Evolutionary conservation across 2,888 invertebrate species (phyloP), one percentile per base, ranked within the genome.

Genomic region (Rutpela maculata): DNA sequence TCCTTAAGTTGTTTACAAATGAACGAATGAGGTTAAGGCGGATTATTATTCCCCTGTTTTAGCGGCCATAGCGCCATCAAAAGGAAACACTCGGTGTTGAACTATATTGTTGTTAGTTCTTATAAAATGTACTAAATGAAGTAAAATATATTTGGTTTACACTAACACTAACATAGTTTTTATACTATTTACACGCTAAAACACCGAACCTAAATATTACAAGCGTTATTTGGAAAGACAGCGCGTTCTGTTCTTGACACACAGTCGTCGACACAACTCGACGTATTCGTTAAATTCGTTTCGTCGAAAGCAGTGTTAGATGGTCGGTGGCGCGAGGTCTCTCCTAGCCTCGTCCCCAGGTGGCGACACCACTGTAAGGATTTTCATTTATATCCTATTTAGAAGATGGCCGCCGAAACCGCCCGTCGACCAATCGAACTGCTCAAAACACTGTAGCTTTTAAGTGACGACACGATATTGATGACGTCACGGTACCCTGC

Each of bases 321-420:
- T 91, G 92, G 92, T 91, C 91, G 91, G 90, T 90, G 81, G 81
- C 80, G 80, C 83, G 83, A 78, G 81, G 76, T 91, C 91, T 91
- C 91, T 75, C 79, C 91, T 92, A 92, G 92, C 92, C 93, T 92
- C 92, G 91, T 91, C 91, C 91, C 84, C 91, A 78, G 86, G 87
- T 79, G 76, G 68, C 80, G 66, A 80, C 81, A 83, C 81, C 84
- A 83, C 84, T 81, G 79, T 86, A 84, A 80, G 81, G 82, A 86
- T 87, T 85, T 87, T 86, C 86, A 84, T 85, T 85, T 88, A 87
- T 92, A 91, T 92, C 92, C 92, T 91, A 92, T 93, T 93, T 92
- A 92, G 92, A 93, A 93, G 92, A 93, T 93, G 93, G 93, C 93
- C 91, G 92, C 92, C 91, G 89, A 83, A 83, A 82, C 81, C 81